These are phyloP conservation scores for Hyperopisus bebe DNA, from an alignment of 2,113 vertebrate genomes.

Conservation along the genomic window DNA sequence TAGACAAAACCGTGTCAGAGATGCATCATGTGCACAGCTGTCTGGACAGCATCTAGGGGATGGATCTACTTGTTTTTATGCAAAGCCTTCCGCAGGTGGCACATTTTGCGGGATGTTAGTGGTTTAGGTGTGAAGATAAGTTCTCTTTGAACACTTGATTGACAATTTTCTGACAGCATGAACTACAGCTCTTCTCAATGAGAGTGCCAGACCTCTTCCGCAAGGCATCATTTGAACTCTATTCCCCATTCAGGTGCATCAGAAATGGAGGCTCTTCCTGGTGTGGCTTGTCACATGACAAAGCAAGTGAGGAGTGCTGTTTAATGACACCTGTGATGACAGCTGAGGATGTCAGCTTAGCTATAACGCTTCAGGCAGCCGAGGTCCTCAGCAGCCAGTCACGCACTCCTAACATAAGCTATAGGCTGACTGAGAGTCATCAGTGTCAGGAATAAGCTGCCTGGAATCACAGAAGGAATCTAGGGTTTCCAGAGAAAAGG, in stretches of 20 bases:
- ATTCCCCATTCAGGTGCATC: background rate
- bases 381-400: background rate
- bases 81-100: background rate
- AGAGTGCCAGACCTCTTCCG: background rate
- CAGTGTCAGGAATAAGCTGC: background rate
- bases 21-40: background rate
- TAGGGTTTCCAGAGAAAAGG: background rate
- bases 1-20: background rate
- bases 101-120: background rate
- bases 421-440: background rate
- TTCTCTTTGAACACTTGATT: background rate
- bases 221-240: background rate
- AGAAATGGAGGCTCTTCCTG: background rate
- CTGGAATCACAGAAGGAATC: background rate
- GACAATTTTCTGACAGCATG: background rate
- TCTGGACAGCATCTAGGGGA: background rate
- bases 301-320: background rate
- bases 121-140: background rate
- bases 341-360: background rate
- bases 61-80: background rate
- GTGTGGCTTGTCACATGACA: background rate
- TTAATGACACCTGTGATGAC: constrained; percentile 5
- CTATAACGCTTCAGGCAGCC: background rate
- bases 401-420: background rate
- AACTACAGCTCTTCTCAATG: background rate